Base-by-base conservation (phyloP, 2,888 invertebrate species). In the Perithous albicinctus region DNA sequence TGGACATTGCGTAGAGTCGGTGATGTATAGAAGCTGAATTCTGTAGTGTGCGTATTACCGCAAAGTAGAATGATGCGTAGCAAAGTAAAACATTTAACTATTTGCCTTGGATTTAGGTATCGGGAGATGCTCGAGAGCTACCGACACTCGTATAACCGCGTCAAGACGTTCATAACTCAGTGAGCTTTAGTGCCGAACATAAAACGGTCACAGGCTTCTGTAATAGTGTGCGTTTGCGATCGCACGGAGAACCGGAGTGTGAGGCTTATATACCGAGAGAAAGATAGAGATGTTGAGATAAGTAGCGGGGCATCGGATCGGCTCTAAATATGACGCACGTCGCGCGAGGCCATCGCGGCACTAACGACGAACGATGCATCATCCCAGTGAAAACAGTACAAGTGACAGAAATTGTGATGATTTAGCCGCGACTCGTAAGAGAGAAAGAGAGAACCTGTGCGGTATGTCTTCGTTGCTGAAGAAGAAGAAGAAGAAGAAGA, bases 361-460 rank as follows among this genome's bases (percentile, higher is more conserved):
- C 85, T 89, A 89, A 88, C 86, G 87, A 89, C 85, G 85, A 72
- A 59, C 89, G 83, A 89, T 89, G 85, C 86, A 87, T 88, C 88
- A 89, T 87, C 77, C 83, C 51, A 78, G 79, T 70, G 86, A 85
- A 87, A 89, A 87, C 85, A 87, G 86, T 85, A 84, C 80, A 80
- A 86, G 86, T 87, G 86, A 89, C 87, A 88, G 87, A 88, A 86
- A 87, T 89, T 86, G 85, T 84, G 84, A 74, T 88, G 88, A 88
- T 88, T 87, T 87, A 87, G 85, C 48, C 66, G 67, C 59, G 61
- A 56, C 61, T 66, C 15, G 56, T 15, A 61, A 63, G 61, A 5
- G 35, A 38, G 64, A 32, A 18, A 46, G 69, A 26, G 46, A 46
- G 26, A 15, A 46, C 12, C 43, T 5, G n/a, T 15, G 5, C 15